Conservation (phyloP, 2,888 invertebrate species). For the Eulithis prunata region DNA sequence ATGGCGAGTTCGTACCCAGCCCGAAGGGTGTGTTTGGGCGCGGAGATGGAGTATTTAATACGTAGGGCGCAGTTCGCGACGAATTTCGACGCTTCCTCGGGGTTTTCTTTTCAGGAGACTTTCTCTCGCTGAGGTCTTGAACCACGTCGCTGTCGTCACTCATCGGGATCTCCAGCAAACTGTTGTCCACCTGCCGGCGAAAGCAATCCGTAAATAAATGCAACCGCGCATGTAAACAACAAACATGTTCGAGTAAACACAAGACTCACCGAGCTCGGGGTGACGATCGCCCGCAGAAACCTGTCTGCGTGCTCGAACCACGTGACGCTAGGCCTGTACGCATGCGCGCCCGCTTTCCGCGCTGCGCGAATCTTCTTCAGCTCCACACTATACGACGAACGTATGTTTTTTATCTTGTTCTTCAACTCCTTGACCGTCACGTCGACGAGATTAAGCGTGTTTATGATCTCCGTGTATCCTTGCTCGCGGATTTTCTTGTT, state of each 20-base stretch:
- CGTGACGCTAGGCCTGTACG: constrained; percentile 83
- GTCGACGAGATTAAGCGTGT: constrained; percentile 75
- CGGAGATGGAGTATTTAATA: constrained; percentile 77
- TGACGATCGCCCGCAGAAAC: constrained; percentile 83
- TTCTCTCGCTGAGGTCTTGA: constrained; percentile 77
- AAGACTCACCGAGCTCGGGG: constrained; percentile 80
- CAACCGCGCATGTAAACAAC: constrained; percentile 55
- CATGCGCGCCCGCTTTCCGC: constrained; percentile 82
- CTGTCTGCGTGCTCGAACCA: constrained; percentile 84
- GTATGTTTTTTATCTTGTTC: constrained; percentile 82
- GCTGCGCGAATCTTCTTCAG: constrained; percentile 83
- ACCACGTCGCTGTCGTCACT: constrained; percentile 81
- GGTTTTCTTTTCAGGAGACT: constrained; percentile 78
- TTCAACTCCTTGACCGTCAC: constrained; percentile 81
- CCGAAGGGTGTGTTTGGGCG: constrained; percentile 79
- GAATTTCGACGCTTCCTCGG: constrained; percentile 77
- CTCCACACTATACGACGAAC: constrained; percentile 82
- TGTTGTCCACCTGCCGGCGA: constrained; percentile 75
- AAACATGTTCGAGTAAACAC: constrained; percentile 54
- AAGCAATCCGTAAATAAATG: constrained; percentile 52
- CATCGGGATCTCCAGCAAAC: constrained; percentile 73
- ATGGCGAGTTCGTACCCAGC: constrained; percentile 65
- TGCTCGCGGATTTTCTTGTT: constrained; percentile 81
- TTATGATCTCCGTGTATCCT: constrained; percentile 80
- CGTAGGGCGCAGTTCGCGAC: constrained; percentile 78